Evolutionary conservation across 2,797 vertebrate species (phyloP), one percentile per base, ranked within the genome.

Genomic region (Clarias laeviceps): DNA sequence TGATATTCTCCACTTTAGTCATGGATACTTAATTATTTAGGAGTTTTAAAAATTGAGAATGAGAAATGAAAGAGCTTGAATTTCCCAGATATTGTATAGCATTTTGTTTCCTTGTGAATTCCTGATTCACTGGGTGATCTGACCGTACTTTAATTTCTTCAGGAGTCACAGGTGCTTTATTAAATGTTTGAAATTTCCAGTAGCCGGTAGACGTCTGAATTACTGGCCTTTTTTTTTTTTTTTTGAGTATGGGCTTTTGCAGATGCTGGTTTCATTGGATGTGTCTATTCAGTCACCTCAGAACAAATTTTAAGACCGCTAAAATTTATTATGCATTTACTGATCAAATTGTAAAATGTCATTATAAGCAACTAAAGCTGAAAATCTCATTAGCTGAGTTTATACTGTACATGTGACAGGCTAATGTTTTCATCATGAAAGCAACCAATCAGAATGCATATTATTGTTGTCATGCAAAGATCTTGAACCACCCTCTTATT

Each of bases 1-100:
- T 22, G 57, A 62, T 37, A 73, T 87, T 87, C 86, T 82, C 78
- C 78, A 76, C 59, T 61, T 87, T 77, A 84, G 54, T 68, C 82
- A 73, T 8, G 56, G 50, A 45, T 57, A 61, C 34, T 59, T 81
- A 66, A 84, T 68, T 34, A 87, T 74, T 80, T 50, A 50, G 76
- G 68, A 54, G 80, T 87, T 74, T 59, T 3, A 14, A 61, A 37
- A 80, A 80, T 20, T 3, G 17, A 57, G n/a, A 40, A 64, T 17
- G 37, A 34, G 37, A 68, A 65, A 70, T 79, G 50, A 37, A 72
- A 87, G 70, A 20, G 78, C 32, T 29, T 54, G n/a, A 15, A 56
- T 15, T 34, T 56, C 54, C 59, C 62, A 64, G 29, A n/a, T 24
- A 14, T 80, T 54, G 54, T 34, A 50, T 54, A 62, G 50, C 62